phyloP scores from a whole-genome alignment of 2,113 vertebrate species.

The Empidonax alnorum region DNA sequence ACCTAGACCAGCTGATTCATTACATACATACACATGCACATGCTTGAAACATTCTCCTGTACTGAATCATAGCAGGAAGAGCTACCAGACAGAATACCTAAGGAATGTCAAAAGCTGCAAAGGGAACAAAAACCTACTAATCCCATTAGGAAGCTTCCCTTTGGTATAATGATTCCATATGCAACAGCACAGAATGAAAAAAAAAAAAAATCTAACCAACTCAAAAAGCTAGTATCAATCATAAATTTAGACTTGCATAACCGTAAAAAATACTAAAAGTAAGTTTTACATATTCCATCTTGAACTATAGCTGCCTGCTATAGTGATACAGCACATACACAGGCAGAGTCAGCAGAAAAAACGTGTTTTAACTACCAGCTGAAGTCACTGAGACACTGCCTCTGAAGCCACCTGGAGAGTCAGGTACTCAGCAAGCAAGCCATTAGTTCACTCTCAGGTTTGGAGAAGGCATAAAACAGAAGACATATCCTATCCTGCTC shows the following conservation, averaged over 20 bases:
- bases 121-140: slow-evolving; percentile 72
- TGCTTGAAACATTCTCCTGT: slow-evolving; percentile 69
- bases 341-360: neutral
- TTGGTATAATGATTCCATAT: slow-evolving; percentile 28
- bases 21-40: slow-evolving; percentile 49
- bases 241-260: neutral
- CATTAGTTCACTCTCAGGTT: neutral
- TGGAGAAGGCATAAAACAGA: neutral
- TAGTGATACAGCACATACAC: neutral
- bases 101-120: slow-evolving; percentile 66
- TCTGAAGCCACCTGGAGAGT: neutral
- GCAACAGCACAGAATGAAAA: neutral
- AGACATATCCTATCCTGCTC: neutral
- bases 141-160: slow-evolving; percentile 70
- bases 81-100: slow-evolving; percentile 63
- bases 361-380: neutral
- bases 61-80: slow-evolving; percentile 71
- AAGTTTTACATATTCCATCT: neutral
- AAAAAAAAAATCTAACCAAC: neutral
- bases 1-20: slow-evolving; percentile 70
- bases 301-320: neutral
- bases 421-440: neutral
- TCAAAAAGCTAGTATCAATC: neutral
- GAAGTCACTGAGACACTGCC: neutral
- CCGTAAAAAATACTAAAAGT: neutral